These are phyloP conservation scores for Naja naja DNA, from an alignment of 2,113 vertebrate species.

Conservation along the genomic window DNA sequence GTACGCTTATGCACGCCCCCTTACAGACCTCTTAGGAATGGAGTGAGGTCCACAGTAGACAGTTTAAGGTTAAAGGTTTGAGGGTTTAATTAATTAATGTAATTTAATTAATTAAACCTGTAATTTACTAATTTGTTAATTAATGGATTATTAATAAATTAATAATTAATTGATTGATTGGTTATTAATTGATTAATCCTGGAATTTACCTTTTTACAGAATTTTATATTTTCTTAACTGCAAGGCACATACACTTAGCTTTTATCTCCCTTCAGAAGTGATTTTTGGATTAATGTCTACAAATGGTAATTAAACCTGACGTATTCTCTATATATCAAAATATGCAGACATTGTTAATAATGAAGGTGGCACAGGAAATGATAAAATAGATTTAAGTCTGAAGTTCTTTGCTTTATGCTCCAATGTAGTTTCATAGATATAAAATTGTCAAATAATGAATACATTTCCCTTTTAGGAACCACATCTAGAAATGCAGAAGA, in stretches of 20 bases:
- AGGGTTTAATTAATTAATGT: no score
- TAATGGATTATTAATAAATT: no score
- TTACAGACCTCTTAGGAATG: no score
- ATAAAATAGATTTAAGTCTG: neutral
- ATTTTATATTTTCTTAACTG: neutral
- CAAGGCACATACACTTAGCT: neutral
- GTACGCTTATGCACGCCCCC: no score
- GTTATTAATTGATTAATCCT: neutral
- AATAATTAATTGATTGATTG: no score
- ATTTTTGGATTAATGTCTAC: neutral
- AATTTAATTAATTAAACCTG: no score
- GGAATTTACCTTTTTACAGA: neutral
- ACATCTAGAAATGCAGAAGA: neutral
- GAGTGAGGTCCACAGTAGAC: no score
- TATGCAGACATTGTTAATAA: neutral
- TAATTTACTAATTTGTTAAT: no score
- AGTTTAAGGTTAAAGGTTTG: no score
- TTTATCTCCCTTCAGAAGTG: neutral
- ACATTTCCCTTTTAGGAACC: neutral
- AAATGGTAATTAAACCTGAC: neutral
- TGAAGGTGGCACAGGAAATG: neutral
- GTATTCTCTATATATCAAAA: neutral
- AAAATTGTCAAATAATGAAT: neutral
- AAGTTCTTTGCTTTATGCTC: neutral
- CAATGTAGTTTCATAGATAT: neutral